phyloP scores from a whole-genome alignment of 2,113 vertebrate genomes.

The Tor tambroides region DNA sequence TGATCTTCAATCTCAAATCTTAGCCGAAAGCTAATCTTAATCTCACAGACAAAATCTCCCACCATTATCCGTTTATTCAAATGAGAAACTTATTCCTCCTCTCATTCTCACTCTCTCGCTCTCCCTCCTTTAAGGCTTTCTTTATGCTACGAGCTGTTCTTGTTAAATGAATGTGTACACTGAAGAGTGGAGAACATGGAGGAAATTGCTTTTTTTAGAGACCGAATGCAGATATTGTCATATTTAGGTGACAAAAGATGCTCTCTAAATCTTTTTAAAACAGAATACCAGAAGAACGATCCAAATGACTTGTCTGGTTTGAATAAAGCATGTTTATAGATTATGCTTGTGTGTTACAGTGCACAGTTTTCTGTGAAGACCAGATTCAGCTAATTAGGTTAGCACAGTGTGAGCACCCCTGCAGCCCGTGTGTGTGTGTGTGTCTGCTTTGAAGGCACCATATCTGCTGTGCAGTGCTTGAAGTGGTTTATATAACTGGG shows the following conservation, averaged over 20 bases:
- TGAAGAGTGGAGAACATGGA: slow-evolving; percentile 10
- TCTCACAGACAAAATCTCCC: slow-evolving; percentile 74
- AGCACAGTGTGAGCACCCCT: slow-evolving; percentile 69
- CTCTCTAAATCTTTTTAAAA: slow-evolving; percentile 35
- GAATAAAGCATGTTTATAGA: slow-evolving; percentile 46
- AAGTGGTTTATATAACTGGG: slow-evolving; percentile 53
- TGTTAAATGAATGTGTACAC: slow-evolving; percentile 41
- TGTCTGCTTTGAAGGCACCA: slow-evolving; percentile 47
- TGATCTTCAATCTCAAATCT: slow-evolving; percentile 68
- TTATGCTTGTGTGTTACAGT: slow-evolving; percentile 49
- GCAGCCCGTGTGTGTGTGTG: slow-evolving; percentile 45
- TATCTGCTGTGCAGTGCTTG: slow-evolving; percentile 58
- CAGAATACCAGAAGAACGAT: slow-evolving; percentile 43
- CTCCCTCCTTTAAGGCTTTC: slow-evolving; percentile 34
- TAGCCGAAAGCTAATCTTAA: slow-evolving; percentile 76
- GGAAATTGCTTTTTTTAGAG: slow-evolving; percentile 34
- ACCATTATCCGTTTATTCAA: slow-evolving; percentile 74
- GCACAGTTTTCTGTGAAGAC: slow-evolving; percentile 64
- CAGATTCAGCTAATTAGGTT: slow-evolving; percentile 77
- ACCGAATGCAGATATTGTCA: slow-evolving; percentile 49
- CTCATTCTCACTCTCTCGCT: slow-evolving; percentile 19
- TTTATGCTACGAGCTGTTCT: slow-evolving; percentile 31
- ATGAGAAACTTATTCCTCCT: slow-evolving; percentile 46
- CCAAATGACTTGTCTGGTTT: slow-evolving; percentile 51
- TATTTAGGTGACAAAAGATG: slow-evolving; percentile 42